phyloP scores from a whole-genome alignment of 1,140 invertebrate genomes.

The Palaemon carinicauda region DNA sequence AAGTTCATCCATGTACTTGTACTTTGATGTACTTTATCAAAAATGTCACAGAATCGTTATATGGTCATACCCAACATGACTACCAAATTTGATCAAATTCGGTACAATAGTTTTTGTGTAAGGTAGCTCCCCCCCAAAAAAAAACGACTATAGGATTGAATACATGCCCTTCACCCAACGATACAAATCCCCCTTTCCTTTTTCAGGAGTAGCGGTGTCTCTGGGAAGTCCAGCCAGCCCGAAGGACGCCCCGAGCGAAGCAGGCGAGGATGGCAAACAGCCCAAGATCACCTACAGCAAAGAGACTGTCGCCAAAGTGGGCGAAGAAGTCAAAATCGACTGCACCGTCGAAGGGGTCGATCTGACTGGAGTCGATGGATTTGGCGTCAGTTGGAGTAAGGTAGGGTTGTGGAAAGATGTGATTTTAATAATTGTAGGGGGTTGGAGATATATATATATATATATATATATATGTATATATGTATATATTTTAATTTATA shows the following conservation, averaged over 20 bases:
- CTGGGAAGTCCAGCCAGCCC: not conserved
- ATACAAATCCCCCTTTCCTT: no score
- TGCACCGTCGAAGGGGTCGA: conserved; percentile 54
- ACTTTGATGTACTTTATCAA: no score
- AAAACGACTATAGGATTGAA: no score
- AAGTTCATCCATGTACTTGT: no score
- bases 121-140: no score
- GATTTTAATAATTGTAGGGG: not conserved
- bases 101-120: no score
- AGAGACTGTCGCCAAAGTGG: conserved; percentile 34
- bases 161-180: no score
- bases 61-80: no score
- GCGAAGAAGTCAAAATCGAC: conserved; percentile 48
- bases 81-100: no score
- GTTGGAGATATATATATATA: not conserved
- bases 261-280: conserved; percentile 73
- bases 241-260: conserved; percentile 75
- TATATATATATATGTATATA: no score
- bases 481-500: no score
- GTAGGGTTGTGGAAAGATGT: not conserved
- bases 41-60: no score
- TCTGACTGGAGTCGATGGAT: conserved; percentile 32
- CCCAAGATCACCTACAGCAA: conserved; percentile 51
- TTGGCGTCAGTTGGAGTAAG: conserved; percentile 54
- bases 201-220: not conserved